These are phyloP conservation scores for Platysteira castanea DNA, from an alignment of 2,113 vertebrate species.

Conservation along the genomic window DNA sequence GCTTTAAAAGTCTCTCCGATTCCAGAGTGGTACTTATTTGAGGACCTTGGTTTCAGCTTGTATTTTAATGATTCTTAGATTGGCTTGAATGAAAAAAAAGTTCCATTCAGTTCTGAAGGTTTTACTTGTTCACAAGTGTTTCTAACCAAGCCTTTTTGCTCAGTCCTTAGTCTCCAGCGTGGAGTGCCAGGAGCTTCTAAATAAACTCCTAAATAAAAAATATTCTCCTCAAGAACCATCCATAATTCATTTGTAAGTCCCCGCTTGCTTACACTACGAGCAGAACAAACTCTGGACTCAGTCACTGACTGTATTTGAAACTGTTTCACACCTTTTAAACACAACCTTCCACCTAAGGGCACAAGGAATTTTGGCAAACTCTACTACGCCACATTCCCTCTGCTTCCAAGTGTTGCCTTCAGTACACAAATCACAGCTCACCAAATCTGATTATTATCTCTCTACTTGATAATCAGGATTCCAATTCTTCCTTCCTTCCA, in stretches of 20 bases:
- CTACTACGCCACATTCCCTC: neutral
- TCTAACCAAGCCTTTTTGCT: neutral
- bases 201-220: neutral
- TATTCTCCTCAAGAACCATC: neutral
- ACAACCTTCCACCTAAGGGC: neutral
- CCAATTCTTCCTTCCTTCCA: neutral
- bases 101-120: neutral
- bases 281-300: neutral
- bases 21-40: neutral
- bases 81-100: neutral
- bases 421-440: neutral
- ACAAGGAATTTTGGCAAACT: neutral
- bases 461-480: neutral
- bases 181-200: neutral
- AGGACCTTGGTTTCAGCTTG: neutral
- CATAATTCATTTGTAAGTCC: neutral
- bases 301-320: neutral
- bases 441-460: neutral
- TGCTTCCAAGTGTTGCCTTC: neutral
- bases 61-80: neutral
- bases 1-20: neutral
- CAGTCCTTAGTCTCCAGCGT: neutral
- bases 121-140: neutral
- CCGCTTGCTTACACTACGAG: neutral
- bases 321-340: neutral